These are phyloP conservation scores for Oxytorus armatus DNA, from an alignment of 2,888 invertebrate genomes.

Conservation along the genomic window DNA sequence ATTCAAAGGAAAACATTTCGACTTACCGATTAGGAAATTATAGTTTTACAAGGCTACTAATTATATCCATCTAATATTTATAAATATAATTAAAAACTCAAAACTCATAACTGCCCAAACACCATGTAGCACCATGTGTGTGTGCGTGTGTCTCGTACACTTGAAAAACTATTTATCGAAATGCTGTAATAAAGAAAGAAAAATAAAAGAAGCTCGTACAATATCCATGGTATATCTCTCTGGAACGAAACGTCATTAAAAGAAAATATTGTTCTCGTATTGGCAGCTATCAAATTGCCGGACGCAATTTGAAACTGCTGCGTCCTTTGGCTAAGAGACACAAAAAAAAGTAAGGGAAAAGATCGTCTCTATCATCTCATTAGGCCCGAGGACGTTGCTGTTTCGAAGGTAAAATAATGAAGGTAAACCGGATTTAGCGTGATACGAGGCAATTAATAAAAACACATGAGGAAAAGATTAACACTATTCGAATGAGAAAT, in stretches of 20 bases:
- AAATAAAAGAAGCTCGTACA: conserved; percentile 52
- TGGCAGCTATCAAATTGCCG: conserved; percentile 70
- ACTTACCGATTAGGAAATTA: too few species aligned
- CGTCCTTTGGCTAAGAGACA: conserved; percentile 60
- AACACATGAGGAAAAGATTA: background rate
- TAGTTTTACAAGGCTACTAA: too few species aligned
- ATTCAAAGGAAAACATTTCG: too few species aligned
- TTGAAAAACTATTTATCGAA: background rate
- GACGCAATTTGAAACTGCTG: conserved; percentile 70
- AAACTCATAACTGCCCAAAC: too few species aligned
- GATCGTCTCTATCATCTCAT: conserved; percentile 32
- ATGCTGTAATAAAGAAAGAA: background rate
- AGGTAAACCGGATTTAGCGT: conserved; percentile 75
- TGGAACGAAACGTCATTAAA: conserved; percentile 59
- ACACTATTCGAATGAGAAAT: background rate
- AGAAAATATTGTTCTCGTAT: conserved; percentile 24
- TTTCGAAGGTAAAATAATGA: conserved; percentile 81
- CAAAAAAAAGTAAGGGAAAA: background rate
- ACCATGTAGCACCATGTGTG: too few species aligned
- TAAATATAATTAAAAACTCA: too few species aligned
- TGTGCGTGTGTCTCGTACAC: too few species aligned
- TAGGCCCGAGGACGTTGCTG: conserved; percentile 68
- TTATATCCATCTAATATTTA: too few species aligned
- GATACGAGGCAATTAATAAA: conserved; percentile 23
- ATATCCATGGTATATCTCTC: conserved; percentile 31